A percentile compares a stretch with the other conserved stretches of the same genome.
phyloP scores from a whole-genome alignment of 2,888 invertebrate genomes.

The Diarsia rubi region DNA sequence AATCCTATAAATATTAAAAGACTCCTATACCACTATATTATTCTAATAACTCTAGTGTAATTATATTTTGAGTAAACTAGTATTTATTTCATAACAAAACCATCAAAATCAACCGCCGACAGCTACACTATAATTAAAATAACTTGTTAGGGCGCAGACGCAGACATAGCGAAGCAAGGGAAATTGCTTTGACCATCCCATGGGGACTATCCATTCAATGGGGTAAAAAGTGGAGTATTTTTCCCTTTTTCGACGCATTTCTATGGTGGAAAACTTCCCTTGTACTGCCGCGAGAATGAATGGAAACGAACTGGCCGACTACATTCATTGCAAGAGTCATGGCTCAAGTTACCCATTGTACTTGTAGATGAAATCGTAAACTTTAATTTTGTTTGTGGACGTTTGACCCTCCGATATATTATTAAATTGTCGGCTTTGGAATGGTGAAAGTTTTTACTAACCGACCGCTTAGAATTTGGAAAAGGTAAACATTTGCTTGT shows the following conservation, averaged over 20 bases:
- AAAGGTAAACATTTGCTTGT: constrained; percentile 7
- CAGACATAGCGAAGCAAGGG: constrained; percentile 5
- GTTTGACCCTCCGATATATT: constrained; percentile 26
- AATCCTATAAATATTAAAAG: constrained; percentile 7
- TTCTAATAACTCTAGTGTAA: background rate
- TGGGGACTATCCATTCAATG: constrained; percentile 54
- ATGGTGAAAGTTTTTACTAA: constrained; percentile 16
- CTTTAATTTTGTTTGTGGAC: constrained; percentile 29
- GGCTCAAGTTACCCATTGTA: constrained; percentile 26
- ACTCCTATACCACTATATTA: background rate
- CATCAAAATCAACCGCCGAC: background rate
- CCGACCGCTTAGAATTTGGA: background rate
- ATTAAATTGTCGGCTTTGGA: constrained; percentile 29
- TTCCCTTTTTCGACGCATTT: constrained; percentile 19
- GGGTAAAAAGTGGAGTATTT: constrained; percentile 43
- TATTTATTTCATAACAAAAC: background rate
- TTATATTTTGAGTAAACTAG: background rate
- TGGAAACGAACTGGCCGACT: constrained; percentile 42
- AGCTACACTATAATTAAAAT: constrained; percentile 26
- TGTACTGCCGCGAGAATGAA: constrained; percentile 31
- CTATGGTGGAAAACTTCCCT: constrained; percentile 34
- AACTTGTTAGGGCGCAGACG: constrained; percentile 23
- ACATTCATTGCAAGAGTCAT: constrained; percentile 31
- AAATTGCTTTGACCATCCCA: constrained; percentile 38
- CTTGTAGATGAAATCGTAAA: constrained; percentile 12